phyloP scores from a whole-genome alignment of 53 echinoderm and acorn worm species.

The Antedon mediterranea region DNA sequence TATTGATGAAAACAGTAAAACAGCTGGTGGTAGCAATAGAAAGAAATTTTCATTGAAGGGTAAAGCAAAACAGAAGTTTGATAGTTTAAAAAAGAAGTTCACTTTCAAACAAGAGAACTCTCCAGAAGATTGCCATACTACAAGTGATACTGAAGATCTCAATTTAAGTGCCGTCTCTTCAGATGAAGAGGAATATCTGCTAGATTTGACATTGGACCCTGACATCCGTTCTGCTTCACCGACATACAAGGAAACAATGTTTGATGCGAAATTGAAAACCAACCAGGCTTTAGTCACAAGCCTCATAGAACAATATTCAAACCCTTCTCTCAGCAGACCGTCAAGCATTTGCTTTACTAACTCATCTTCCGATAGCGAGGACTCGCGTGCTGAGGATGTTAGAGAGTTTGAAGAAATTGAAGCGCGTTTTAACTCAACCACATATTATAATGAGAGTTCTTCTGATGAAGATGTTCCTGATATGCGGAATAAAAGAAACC shows the following conservation, averaged over 20 bases:
- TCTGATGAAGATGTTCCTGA: neutral
- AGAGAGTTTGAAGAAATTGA: neutral
- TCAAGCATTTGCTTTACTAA: neutral
- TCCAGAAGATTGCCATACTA: neutral
- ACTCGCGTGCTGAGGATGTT: neutral
- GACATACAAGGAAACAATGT: constrained; percentile 17
- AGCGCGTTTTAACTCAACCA: neutral
- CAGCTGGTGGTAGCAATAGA: neutral
- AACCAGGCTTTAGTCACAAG: constrained; percentile 17
- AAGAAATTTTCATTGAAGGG: neutral
- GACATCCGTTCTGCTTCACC: constrained; percentile 19
- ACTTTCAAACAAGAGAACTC: neutral
- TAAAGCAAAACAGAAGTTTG: neutral
- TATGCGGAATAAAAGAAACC: neutral
- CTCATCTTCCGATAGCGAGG: neutral
- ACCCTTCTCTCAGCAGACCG: neutral
- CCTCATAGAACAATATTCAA: constrained; percentile 12
- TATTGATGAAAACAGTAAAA: neutral
- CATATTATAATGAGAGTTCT: neutral
- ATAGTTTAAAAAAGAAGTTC: neutral
- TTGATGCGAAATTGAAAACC: constrained; percentile 25
- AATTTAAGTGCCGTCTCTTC: constrained; percentile 5
- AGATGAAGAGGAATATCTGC: constrained; percentile 15
- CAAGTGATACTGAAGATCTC: neutral
- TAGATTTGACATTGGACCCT: constrained; percentile 20